Base-by-base conservation (phyloP, 2,888 invertebrate species). In the Tolmerus cingulatus region DNA sequence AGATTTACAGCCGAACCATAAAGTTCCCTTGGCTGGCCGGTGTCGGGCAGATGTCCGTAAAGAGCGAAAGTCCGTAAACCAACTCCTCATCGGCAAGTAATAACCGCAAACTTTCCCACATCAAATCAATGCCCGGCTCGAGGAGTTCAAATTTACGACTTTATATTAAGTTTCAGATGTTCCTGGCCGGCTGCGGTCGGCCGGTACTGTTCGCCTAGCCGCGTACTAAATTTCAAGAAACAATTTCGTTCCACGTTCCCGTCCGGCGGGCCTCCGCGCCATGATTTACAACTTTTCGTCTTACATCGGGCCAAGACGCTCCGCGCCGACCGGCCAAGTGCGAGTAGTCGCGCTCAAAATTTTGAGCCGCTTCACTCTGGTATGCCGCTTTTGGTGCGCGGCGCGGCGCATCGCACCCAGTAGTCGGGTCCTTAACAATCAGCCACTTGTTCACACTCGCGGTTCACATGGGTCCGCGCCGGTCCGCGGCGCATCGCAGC, bases 371-470 rank as follows among this genome's bases (percentile, higher is more conserved):
- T 81, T 55, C 81, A 81, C 81, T 55, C 55, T 81, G 81, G 81
- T 81, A 81, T 81, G 81, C 55, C 51, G 51, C 30, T 81, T 81
- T 81, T 81, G 27, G 19, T 66, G n/a, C 19, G 51, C 51, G 51
- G 51, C 51, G 66, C 66, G 66, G 2, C 40, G 12, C 40, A 12
- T 81, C 51, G 81, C 57, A 74, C 76, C 74, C 85, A 46, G 85
- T 86, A 86, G 85, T 86, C 85, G 46, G 46, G 74, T 74, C 85
- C 74, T 86, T 86, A 86, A 86, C 85, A 86, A 86, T 74, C 85
- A 74, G 37, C 74, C 85, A 86, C 85, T 86, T 86, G 85, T 86
- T 86, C 85, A 86, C 85, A 86, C 85, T 86, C 85, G 40, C 34
- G 23, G 34, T 66, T 66, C 85, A 85, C 85, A 55, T 81, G 81